Evolutionary conservation across 2,888 invertebrate genomes (phyloP), one percentile per base, ranked within the genome.

Genomic region (Drosophila leonis): DNA sequence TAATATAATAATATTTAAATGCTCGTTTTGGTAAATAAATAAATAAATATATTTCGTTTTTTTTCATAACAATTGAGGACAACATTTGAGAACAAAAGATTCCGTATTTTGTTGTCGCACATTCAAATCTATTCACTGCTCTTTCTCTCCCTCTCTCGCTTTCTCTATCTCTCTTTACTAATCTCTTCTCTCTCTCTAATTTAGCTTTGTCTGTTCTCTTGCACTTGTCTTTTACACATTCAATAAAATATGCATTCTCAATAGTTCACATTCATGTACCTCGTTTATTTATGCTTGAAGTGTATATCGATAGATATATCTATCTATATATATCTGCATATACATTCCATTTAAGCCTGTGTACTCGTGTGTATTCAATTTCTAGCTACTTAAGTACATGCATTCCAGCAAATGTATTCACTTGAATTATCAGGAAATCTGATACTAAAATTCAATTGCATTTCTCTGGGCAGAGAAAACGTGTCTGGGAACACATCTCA

Each of bases 61-160:
- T 31, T 29, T 37, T 10, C 60, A 66, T 84, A 84, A 84, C 84
- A 84, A 84, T 83, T 81, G 83, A 82, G 88, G 88, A 84, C 84
- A 84, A 84, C 84, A 84, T 85, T 88, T 79, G 75, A 88, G 84
- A 84, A 84, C 84, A 84, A 84, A 84, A 84, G 86, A 88, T 84
- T 84, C 85, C 67, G 70, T 78, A 83, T 61, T 72, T 83, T 84
- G 84, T 84, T 88, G 84, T 75, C 83, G 65, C 83, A 74, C 78
- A 76, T 78, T 67, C 71, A 63, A 56, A 57, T 59, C 63, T 48
- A 56, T 33, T 44, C 24, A 24, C 15, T 64, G 20, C 12, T 52
- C 15, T 62, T 31, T 37, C 10, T 44, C 56, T 15, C 44, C 24
- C 54, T 37, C 54, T 39, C 13, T 67, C 13, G 13, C 12, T n/a